Evolutionary conservation across 2,113 vertebrate species (phyloP).

Genomic region (Dinomys branickii): DNA sequence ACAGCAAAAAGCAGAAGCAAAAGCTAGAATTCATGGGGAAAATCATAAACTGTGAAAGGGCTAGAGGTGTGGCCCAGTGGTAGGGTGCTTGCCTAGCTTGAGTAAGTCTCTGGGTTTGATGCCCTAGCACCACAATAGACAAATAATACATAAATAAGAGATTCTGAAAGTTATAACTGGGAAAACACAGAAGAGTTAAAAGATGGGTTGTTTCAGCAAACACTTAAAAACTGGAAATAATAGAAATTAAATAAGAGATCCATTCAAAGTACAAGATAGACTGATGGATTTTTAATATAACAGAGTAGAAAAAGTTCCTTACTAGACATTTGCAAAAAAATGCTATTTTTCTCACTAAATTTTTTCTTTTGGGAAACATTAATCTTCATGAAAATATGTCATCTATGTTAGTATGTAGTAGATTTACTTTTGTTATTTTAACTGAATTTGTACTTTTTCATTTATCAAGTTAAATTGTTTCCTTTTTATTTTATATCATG

Average conservation of each 20-base stretch:
- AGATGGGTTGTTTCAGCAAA: not conserved
- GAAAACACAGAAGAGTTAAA: not conserved
- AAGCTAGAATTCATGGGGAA: not conserved
- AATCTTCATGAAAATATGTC: not conserved
- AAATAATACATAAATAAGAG: not conserved
- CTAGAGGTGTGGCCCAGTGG: not conserved
- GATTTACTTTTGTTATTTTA: too few relatives aligned
- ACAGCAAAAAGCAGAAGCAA: not conserved
- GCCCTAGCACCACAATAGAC: not conserved
- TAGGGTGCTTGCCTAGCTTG: not conserved
- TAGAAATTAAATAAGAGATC: not conserved
- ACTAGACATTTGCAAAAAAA: not conserved
- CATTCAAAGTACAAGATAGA: not conserved
- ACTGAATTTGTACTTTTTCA: not conserved
- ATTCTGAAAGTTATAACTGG: not conserved
- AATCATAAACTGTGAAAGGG: not conserved
- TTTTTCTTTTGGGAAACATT: not conserved
- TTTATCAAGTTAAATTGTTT: not conserved
- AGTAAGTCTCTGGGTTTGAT: not conserved
- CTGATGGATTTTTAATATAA: not conserved
- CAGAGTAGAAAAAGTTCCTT: not conserved
- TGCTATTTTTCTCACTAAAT: not conserved
- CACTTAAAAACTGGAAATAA: not conserved
- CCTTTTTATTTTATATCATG: not conserved
- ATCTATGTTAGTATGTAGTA: not conserved